Evolutionary conservation across 2,797 vertebrate genomes (phyloP).

Genomic region (Onychomys torridus): DNA sequence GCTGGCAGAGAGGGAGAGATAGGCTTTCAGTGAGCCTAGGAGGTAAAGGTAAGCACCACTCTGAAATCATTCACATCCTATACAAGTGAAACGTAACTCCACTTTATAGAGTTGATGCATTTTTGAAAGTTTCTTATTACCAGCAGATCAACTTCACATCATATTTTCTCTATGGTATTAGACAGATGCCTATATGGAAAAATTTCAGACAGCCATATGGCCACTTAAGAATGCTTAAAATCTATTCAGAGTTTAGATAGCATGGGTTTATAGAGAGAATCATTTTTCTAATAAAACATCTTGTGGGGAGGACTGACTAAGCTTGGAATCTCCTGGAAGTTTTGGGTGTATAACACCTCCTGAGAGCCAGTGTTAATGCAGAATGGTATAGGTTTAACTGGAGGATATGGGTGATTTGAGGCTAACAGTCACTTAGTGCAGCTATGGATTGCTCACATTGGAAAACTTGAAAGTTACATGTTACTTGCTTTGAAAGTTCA

Average conservation of each 20-base stretch:
- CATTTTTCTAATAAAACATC: slow-evolving; percentile 45
- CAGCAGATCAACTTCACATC: slow-evolving; percentile 1
- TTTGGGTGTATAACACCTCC: neutral
- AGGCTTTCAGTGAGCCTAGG: neutral
- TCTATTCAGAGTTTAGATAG: slow-evolving; percentile 34
- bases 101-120: neutral
- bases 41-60: neutral
- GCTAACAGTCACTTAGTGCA: neutral
- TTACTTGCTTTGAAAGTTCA: neutral
- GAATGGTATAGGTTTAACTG: neutral
- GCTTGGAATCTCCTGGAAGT: neutral
- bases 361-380: neutral
- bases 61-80: neutral
- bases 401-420: neutral
- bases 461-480: neutral
- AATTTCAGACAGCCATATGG: neutral
- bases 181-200: slow-evolving; percentile 9
- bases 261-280: slow-evolving; percentile 24
- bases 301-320: neutral
- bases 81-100: neutral
- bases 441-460: neutral
- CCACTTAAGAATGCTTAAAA: neutral
- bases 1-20: neutral
- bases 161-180: slow-evolving; percentile 27
- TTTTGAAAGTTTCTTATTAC: neutral